phyloP scores from a whole-genome alignment of 1,140 invertebrate genomes.

The Drosophila nasuta region DNA sequence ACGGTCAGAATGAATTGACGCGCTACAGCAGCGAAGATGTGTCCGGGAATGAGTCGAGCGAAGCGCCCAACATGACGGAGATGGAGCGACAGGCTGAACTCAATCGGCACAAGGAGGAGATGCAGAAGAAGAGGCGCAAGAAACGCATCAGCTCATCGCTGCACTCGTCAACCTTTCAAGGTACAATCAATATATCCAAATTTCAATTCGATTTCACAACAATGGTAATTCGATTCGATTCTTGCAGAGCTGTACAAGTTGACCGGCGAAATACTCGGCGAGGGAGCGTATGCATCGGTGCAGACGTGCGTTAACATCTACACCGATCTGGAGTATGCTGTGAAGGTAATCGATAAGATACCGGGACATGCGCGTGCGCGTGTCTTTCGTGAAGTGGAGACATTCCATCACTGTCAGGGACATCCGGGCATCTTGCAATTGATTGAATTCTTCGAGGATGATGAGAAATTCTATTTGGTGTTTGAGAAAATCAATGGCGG shows the following conservation, averaged over 20 bases:
- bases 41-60: constrained; percentile 84
- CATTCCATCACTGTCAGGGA: constrained; percentile 98
- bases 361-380: constrained; percentile 95
- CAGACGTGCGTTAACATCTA: constrained; percentile 96
- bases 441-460: constrained; percentile 98
- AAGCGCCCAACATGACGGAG: constrained; percentile 83
- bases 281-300: constrained; percentile 98
- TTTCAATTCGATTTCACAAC: too few species aligned
- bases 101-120: constrained; percentile 92
- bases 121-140: constrained; percentile 93
- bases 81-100: constrained; percentile 86
- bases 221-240: neutral
- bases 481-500: constrained; percentile 99
- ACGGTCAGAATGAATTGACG: constrained; percentile 81
- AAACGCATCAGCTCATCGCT: constrained; percentile 92
- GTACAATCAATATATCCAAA: constrained; percentile 84
- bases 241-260: constrained; percentile 95
- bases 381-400: constrained; percentile 99
- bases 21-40: constrained; percentile 84
- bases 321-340: constrained; percentile 97
- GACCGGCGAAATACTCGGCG: constrained; percentile 97
- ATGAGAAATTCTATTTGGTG: constrained; percentile 98
- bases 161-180: constrained; percentile 95
- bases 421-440: constrained; percentile 99
- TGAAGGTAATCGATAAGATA: constrained; percentile 98